A percentile compares a stretch with the other conserved stretches of the same genome.
These are phyloP conservation scores for Orchestes rusci DNA, from an alignment of 2,888 invertebrate species.

Conservation along the genomic window DNA sequence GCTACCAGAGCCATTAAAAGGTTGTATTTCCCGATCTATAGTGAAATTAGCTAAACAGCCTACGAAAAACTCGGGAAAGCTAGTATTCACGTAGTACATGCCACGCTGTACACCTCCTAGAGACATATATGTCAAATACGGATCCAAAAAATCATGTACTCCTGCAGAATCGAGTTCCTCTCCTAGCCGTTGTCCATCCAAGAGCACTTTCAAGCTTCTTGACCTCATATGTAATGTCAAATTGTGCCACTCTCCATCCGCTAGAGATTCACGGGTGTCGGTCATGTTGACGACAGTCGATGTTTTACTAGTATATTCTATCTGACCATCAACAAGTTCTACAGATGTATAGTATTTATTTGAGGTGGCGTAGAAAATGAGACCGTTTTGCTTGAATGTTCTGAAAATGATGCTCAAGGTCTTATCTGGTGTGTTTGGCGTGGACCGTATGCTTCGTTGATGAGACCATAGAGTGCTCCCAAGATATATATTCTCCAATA, in stretches of 20 bases:
- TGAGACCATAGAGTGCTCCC: conserved; percentile 65
- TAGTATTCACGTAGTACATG: conserved; percentile 49
- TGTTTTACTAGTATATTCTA: conserved; percentile 74
- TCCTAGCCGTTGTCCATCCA: conserved; percentile 65
- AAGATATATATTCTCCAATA: conserved; percentile 70
- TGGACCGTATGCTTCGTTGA: conserved; percentile 25
- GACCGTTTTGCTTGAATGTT: conserved; percentile 69
- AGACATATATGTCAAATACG: conserved; percentile 73
- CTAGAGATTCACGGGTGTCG: conserved; percentile 54
- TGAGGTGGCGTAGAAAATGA: conserved; percentile 80
- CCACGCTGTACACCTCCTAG: conserved; percentile 70
- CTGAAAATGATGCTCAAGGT: conserved; percentile 73
- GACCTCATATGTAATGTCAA: conserved; percentile 66
- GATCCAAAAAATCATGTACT: conserved; percentile 87
- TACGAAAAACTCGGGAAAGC: conserved; percentile 61
- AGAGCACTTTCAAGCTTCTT: conserved; percentile 61
- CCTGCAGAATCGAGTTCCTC: conserved; percentile 82
- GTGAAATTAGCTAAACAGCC: conserved; percentile 88
- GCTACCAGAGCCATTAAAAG: conserved; percentile 81
- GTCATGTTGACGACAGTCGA: conserved; percentile 79
- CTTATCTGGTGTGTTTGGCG: conserved; percentile 52
- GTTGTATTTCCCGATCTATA: conserved; percentile 82
- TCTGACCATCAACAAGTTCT: conserved; percentile 67
- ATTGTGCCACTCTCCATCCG: conserved; percentile 87
- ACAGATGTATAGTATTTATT: conserved; percentile 81